Evolutionary conservation across 2,113 vertebrate genomes (phyloP).

Genomic region (Labeo catla): DNA sequence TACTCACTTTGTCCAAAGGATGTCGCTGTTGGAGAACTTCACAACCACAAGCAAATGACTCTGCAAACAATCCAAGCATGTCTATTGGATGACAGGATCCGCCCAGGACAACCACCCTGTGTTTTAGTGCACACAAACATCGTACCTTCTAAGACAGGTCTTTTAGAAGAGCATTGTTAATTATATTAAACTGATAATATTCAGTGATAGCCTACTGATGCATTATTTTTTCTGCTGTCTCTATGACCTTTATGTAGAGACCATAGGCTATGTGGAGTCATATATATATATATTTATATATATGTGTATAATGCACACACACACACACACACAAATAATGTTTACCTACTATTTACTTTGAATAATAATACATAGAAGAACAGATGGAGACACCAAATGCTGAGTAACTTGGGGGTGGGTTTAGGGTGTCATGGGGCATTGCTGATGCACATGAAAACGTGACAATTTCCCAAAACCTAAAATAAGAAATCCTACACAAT

Average conservation of each 20-base stretch:
- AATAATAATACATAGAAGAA: background rate
- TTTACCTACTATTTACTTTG: background rate
- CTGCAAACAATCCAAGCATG: background rate
- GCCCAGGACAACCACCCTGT: background rate
- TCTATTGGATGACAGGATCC: background rate
- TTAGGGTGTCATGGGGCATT: background rate
- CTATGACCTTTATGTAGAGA: background rate
- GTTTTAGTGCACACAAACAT: background rate
- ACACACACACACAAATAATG: background rate
- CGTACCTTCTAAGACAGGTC: background rate
- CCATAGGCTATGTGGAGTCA: background rate
- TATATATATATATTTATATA: too few species aligned
- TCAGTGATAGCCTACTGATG: background rate
- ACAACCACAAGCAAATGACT: background rate
- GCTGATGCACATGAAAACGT: background rate
- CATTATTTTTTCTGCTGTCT: background rate
- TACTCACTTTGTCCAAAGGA: background rate
- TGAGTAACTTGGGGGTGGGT: background rate
- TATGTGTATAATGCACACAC: background rate
- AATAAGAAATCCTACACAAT: slow-evolving; percentile 8
- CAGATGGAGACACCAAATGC: background rate
- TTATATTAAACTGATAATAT: background rate
- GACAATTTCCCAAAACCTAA: background rate
- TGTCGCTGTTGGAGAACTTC: slow-evolving; percentile 26
- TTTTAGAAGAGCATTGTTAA: background rate